These are phyloP conservation scores for Elephas maximus DNA, from an alignment of 2,113 vertebrate species.

Conservation along the genomic window DNA sequence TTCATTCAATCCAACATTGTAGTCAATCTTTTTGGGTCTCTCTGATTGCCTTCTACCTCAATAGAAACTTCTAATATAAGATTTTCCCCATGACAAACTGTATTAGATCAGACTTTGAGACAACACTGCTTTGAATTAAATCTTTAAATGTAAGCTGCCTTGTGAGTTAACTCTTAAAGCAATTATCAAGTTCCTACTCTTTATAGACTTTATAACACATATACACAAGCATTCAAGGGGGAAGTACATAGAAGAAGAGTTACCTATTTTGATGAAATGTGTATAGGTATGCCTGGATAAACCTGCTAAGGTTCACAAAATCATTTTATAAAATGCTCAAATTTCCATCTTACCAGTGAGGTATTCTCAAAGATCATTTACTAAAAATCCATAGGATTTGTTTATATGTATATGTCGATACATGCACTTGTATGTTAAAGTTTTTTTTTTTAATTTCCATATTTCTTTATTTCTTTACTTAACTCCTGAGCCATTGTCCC, in stretches of 20 bases:
- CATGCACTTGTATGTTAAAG: not conserved
- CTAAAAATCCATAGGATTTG: conserved; percentile 31
- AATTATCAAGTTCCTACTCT: conserved; percentile 44
- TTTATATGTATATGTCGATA: not conserved
- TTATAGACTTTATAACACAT: not conserved
- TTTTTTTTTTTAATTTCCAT: conserved; percentile 33
- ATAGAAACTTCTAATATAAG: conserved; percentile 30
- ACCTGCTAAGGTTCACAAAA: conserved; percentile 28
- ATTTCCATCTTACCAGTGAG: conserved; percentile 50
- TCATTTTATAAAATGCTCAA: conserved; percentile 40
- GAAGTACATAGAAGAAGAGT: conserved; percentile 43
- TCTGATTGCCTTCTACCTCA: conserved; percentile 42
- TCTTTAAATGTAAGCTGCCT: conserved; percentile 3
- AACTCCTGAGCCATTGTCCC: conserved; percentile 36
- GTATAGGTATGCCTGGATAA: conserved; percentile 5
- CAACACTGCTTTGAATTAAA: conserved; percentile 48
- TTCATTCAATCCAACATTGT: not conserved
- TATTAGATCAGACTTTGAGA: conserved; percentile 46
- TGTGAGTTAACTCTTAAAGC: conserved; percentile 61
- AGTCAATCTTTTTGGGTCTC: not conserved
- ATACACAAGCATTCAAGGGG: conserved; percentile 12
- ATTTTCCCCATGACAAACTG: not conserved
- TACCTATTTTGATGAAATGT: conserved; percentile 56
- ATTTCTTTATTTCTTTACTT: conserved; percentile 9
- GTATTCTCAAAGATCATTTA: conserved; percentile 39